Percentiles rank a stretch among this genome's conserved stretches.
Evolutionary conservation across 2,113 vertebrate genomes (phyloP).

Genomic region (Coptodon rendalli): DNA sequence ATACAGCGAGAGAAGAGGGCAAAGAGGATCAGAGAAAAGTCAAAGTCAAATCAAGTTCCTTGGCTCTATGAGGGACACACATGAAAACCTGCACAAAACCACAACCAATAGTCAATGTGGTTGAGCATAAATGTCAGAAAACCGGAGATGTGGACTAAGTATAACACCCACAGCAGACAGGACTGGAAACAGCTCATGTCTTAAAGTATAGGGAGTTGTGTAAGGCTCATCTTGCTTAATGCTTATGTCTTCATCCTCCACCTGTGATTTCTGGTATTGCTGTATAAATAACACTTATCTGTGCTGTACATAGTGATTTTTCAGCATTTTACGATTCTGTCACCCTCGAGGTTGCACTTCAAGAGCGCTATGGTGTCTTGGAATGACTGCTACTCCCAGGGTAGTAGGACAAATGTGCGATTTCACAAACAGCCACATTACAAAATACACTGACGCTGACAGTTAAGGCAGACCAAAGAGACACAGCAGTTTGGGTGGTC

Average conservation of each 20-base stretch:
- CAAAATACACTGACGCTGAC: background rate
- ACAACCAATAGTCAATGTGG: background rate
- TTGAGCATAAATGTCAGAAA: background rate
- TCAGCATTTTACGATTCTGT: background rate
- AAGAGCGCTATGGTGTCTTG: background rate
- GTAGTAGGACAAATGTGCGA: background rate
- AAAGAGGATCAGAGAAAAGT: constrained; percentile 44
- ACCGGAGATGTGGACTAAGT: background rate
- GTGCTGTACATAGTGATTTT: background rate
- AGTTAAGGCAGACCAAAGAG: background rate
- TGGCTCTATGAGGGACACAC: background rate
- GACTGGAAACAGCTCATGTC: background rate
- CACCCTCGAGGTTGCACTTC: constrained; percentile 7
- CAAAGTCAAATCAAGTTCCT: constrained; percentile 26
- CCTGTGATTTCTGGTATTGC: background rate
- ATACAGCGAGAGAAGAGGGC: constrained; percentile 20
- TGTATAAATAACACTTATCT: background rate
- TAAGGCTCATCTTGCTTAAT: background rate
- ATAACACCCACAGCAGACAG: background rate
- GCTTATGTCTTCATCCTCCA: background rate
- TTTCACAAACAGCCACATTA: background rate
- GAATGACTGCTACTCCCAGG: constrained; percentile 6
- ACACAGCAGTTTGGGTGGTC: constrained; percentile 37
- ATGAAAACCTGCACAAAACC: background rate
- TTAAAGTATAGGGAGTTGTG: background rate